These are phyloP conservation scores for Pseudeuparius sepicola DNA, from an alignment of 2,888 invertebrate genomes.

Conservation along the genomic window DNA sequence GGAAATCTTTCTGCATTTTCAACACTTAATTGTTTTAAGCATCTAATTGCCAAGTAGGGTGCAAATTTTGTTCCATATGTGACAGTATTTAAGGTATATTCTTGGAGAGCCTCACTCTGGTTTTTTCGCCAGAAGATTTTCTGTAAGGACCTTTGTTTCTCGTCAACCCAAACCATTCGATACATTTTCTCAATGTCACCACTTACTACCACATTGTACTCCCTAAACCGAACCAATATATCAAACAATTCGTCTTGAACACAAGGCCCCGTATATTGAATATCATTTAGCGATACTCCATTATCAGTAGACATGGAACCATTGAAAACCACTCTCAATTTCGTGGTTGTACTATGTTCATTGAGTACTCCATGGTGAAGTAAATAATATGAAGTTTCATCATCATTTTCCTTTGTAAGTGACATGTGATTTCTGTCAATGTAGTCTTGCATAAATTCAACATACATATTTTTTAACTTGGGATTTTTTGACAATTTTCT, in stretches of 20 bases:
- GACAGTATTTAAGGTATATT: constrained; percentile 8
- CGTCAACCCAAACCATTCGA: constrained; percentile 5
- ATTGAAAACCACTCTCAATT: constrained; percentile 12
- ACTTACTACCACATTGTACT: constrained; percentile 10
- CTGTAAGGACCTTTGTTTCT: constrained; percentile 6
- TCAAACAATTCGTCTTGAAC: constrained; percentile 10
- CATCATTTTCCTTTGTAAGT: too few relatives aligned
- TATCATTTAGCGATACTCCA: constrained; percentile 11
- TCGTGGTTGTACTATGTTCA: constrained; percentile 7
- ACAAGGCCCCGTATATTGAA: constrained; percentile 6
- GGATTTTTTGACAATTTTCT: not conserved
- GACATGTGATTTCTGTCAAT: not conserved
- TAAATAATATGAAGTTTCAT: constrained; percentile 9
- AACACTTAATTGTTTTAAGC: constrained; percentile 13
- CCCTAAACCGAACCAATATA: constrained; percentile 9
- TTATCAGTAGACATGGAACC: constrained; percentile 5
- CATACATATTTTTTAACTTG: not conserved
- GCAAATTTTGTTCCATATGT: constrained; percentile 12
- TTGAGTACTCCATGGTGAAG: constrained; percentile 11
- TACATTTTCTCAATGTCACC: constrained; percentile 14
- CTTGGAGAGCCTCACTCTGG: constrained; percentile 1
- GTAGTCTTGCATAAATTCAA: not conserved
- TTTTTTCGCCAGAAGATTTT: constrained; percentile 13
- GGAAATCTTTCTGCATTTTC: constrained; percentile 6
- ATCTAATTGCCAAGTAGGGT: constrained; percentile 11